Base-by-base conservation (phyloP, 2,113 vertebrate species). In the Paralichthys olivaceus region DNA sequence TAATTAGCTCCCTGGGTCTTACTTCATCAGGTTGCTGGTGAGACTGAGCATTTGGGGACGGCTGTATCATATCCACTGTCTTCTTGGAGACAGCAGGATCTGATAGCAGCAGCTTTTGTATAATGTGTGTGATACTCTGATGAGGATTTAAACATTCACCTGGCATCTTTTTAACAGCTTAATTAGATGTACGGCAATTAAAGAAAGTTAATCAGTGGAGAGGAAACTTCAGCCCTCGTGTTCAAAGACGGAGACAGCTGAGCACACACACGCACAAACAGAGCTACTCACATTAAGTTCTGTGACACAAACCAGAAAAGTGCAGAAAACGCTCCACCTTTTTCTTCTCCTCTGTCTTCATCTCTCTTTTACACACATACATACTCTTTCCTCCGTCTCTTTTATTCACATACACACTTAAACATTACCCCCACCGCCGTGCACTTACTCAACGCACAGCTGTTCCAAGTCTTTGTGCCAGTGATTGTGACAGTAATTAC, bases 401-500 rank as follows among this genome's bases (percentile, higher is more conserved):
- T 32, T 73, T 54, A 55, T 75, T 69, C 78, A 66, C 77, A 74
- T 28, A 69, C 53, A 75, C 69, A 45, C 77, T 79, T 72, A 58
- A 72, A 86, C 54, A 69, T n/a, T 61, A 57, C 20, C 45, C 54
- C 69, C 20, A 19, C 8, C 6, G 1, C 63, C 60, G 25, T 65
- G 68, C 76, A 60, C 23, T 3, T 11, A 67, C 65, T 72, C 67
- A 75, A 75, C 71, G 62, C 78, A 61, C 78, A 86, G 82, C 71
- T 88, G 75, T 79, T 84, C 67, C 49, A 40, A 82, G 76, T 61
- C 64, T 77, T 79, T 47, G 58, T 81, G 66, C 69, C 72, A 65
- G 77, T 69, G 53, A 79, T 59, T 66, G 79, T 88, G 76, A 84
- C 86, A 78, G 81, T 92, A 89, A 93, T 91, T 92, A 91, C 74